A percentile compares a stretch with the other conserved stretches of the same genome.
These are phyloP conservation scores for Poicephalus gulielmi DNA, from an alignment of 2,113 vertebrate genomes.

Conservation along the genomic window DNA sequence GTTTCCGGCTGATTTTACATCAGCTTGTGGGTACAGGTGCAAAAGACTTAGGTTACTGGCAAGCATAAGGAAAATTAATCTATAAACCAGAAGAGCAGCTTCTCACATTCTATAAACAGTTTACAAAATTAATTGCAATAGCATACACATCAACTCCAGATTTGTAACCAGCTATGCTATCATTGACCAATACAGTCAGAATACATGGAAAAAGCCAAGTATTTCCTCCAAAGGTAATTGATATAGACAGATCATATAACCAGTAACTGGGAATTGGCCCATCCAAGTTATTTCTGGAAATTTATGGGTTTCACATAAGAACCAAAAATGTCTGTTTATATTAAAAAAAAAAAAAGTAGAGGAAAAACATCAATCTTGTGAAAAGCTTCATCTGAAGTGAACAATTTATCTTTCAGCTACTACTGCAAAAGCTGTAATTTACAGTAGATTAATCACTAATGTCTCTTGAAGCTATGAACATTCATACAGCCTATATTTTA, in stretches of 20 bases:
- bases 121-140: slow-evolving; percentile 69
- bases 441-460: background rate
- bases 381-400: background rate
- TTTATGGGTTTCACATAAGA: background rate
- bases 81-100: slow-evolving; percentile 61
- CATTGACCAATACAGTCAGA: slow-evolving; percentile 25
- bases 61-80: slow-evolving; percentile 52
- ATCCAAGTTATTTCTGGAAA: slow-evolving; percentile 16
- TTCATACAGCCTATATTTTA: background rate
- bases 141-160: slow-evolving; percentile 4
- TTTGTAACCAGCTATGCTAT: background rate
- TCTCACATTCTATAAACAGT: slow-evolving; percentile 67
- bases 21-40: slow-evolving; percentile 64
- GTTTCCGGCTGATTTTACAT: slow-evolving; percentile 68
- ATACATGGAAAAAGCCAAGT: slow-evolving; percentile 5
- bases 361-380: background rate
- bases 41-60: slow-evolving; percentile 60
- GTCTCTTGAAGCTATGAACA: background rate
- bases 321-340: background rate
- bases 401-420: background rate
- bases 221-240: slow-evolving; percentile 40
- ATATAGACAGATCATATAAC: slow-evolving; percentile 50
- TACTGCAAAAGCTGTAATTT: background rate
- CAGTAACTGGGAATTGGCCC: slow-evolving; percentile 26
- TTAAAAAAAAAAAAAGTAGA: background rate